Percentiles rank a stretch among this genome's conserved stretches.
These are phyloP conservation scores for Podarcis lilfordi DNA, from an alignment of 2,797 vertebrate species.

Conservation along the genomic window DNA sequence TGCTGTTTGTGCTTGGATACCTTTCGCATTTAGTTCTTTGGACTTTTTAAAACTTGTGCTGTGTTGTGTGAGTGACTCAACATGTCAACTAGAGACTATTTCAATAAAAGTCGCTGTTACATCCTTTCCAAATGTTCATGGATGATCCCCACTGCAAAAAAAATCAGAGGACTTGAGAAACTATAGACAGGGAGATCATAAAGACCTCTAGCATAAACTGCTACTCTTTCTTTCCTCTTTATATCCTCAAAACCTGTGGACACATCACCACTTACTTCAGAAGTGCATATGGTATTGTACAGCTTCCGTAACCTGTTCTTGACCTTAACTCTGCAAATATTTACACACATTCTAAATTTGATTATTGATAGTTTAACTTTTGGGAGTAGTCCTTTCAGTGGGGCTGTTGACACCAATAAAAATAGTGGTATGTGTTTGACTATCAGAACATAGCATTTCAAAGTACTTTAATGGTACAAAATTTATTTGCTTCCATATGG, in stretches of 20 bases:
- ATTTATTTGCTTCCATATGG: neutral
- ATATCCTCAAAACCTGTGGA: neutral
- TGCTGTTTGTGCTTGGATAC: neutral
- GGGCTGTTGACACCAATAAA: neutral
- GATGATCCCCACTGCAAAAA: neutral
- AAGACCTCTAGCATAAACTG: neutral
- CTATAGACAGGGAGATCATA: neutral
- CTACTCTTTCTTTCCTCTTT: neutral
- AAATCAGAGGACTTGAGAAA: neutral
- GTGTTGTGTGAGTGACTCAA: neutral
- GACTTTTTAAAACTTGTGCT: neutral
- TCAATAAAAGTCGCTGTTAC: neutral
- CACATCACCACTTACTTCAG: neutral
- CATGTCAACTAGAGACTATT: neutral
- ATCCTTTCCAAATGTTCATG: neutral
- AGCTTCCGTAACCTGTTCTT: neutral
- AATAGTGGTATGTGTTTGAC: neutral
- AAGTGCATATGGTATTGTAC: neutral
- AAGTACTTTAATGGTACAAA: neutral
- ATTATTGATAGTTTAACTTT: slow-evolving; percentile 14
- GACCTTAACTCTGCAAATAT: slow-evolving; percentile 14
- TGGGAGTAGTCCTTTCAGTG: neutral
- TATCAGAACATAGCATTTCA: neutral
- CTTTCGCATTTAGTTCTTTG: neutral
- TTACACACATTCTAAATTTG: slow-evolving; percentile 8